Base-by-base conservation (phyloP, 2,888 invertebrate genomes). In the Syrphus vitripennis region DNA sequence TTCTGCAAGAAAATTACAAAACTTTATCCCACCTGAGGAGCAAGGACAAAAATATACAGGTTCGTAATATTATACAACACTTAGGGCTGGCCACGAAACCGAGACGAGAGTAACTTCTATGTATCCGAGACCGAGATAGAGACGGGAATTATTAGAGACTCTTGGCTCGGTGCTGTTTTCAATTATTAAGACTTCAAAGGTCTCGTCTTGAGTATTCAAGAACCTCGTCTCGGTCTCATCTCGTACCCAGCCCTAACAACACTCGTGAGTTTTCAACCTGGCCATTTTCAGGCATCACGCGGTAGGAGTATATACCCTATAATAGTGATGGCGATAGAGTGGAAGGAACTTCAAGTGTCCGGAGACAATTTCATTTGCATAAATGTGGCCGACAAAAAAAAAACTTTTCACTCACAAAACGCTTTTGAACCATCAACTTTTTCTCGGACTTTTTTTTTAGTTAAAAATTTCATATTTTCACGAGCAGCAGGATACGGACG, bases 321-420 rank as follows among this genome's bases (percentile, higher is more conserved):
- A 10, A 42, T 16, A 21, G 12, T 26, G 34, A 10, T 19, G 37
- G 63, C 29, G 45, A 37, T 26, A 45, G 24, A 29, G 61, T 34
- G 63, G 63, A 71, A 78, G 59, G 59, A 53, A 57, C 63, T 42
- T 50, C 69, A 80, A 84, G 63, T 71, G 71, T 80, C 83, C 70
- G 76, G 76, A 84, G 80, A 84, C 80, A 84, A 84, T 84, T 84
- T 84, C 80, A 84, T 84, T 84, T 84, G 76, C 83, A 84, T 84
- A 84, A 84, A 80, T 59, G 83, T 42, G 80, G 75, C 57, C 34
- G 34, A 37, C 37, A 63, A 61, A 37, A 16, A 24, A 61, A 42
- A 80, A 83, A 80, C 80, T 80, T 80, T 80, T 84, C 76, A 84
- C 83, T 75, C 71, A 67, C 59, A 48, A 80, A 80, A 69, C 65